A percentile compares a stretch with the other conserved stretches of the same genome.
Evolutionary conservation across 2,888 invertebrate genomes (phyloP).

Genomic region (Eucera pruinosa): DNA sequence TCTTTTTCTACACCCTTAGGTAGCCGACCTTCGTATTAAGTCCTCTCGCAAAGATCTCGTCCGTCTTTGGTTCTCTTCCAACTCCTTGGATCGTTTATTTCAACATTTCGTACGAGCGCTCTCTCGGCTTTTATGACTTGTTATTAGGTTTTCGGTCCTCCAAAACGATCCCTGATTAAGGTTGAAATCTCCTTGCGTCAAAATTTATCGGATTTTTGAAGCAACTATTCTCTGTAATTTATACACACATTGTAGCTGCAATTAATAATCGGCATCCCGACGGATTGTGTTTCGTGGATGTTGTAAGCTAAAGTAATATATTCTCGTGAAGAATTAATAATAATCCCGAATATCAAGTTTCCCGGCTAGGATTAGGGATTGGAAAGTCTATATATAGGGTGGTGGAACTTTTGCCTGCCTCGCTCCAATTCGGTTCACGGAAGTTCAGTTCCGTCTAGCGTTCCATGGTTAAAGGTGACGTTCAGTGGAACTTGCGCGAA

Average conservation of each 20-base stretch:
- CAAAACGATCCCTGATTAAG: neutral
- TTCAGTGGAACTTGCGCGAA: conserved; percentile 52
- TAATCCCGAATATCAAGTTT: conserved; percentile 54
- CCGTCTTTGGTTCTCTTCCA: neutral
- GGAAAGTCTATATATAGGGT: conserved; percentile 22
- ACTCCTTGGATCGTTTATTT: conserved; percentile 3
- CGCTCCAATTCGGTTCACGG: conserved; percentile 51
- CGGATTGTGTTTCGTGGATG: neutral
- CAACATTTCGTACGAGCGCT: neutral
- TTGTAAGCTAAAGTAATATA: neutral
- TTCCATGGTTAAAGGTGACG: conserved; percentile 47
- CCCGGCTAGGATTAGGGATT: conserved; percentile 14
- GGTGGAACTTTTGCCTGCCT: conserved; percentile 17
- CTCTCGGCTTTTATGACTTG: conserved; percentile 11
- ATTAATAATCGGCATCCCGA: neutral
- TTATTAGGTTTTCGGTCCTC: conserved; percentile 1
- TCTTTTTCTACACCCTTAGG: conserved; percentile 21
- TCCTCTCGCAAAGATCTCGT: conserved; percentile 2
- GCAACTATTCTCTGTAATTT: neutral
- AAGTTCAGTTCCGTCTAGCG: conserved; percentile 44
- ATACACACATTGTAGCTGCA: neutral
- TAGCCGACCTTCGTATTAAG: conserved; percentile 34
- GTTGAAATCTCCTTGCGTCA: conserved; percentile 13
- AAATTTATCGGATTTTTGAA: conserved; percentile 1
- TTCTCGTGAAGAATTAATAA: conserved; percentile 30